Percentiles rank a stretch among this genome's conserved stretches.
These are phyloP conservation scores for Oceanites oceanicus DNA, from an alignment of 2,113 vertebrate species.

Conservation along the genomic window DNA sequence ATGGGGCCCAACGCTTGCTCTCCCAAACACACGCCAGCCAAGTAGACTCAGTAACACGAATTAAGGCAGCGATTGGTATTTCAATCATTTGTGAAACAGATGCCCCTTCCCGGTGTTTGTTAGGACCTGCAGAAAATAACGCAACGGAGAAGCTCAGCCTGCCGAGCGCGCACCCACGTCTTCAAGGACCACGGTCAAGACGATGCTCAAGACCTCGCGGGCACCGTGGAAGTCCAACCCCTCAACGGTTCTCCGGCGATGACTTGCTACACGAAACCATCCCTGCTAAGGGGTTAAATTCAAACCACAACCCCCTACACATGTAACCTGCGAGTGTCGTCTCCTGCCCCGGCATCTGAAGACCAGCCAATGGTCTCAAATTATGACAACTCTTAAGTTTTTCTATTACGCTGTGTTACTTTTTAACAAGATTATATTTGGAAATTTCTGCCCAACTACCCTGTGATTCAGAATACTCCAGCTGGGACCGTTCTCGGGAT, in stretches of 20 bases:
- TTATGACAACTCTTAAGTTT: neutral
- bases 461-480: neutral
- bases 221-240: accelerated
- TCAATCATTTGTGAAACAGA: neutral
- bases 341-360: neutral
- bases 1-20: neutral
- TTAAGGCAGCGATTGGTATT: neutral
- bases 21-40: neutral
- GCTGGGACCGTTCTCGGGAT: neutral
- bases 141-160: neutral
- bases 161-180: accelerated
- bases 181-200: neutral
- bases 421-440: neutral
- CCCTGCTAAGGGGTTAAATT: neutral
- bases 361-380: accelerated
- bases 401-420: neutral
- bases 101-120: accelerated
- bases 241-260: accelerated
- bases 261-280: accelerated
- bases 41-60: neutral
- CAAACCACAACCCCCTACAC: neutral
- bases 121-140: neutral
- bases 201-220: neutral
- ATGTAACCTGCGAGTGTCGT: accelerated
- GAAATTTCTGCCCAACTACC: neutral